Base-by-base conservation (phyloP, 2,113 vertebrate genomes). In the Pogona vitticeps region DNA sequence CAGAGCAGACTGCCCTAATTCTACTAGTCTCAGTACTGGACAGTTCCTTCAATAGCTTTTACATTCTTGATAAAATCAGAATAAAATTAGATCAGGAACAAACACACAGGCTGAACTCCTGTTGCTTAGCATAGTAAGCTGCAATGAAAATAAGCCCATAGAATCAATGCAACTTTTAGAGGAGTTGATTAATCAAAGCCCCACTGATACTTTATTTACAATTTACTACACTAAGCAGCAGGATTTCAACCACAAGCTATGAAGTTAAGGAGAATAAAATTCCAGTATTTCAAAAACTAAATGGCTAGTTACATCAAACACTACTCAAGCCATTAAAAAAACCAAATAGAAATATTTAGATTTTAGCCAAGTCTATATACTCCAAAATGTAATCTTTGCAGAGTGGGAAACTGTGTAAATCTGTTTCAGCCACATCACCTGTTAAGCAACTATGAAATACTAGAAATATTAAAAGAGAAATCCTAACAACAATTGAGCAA, bases 21-120 rank as follows among this genome's bases (percentile, higher is more conserved):
- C 68, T 72, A 42, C 31, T 72, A 26, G 36, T 3, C 46, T 10
- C 46, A 52, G 46, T 52, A 52, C 10, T 52, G 46, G 46, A 52
- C 46, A 40, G 6, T 33, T 72, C 20, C 17, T 38, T 36, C 72
- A 46, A 42, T 46, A 46, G 8, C 3, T 59, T n/a, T 38, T 80
- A 83, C 33, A 79, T 56, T n/a, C 17, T 59, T 58, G 75, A 14
- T n/a, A 58, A 63, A 63, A 52, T 52, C n/a, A n/a, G n/a, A n/a
- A n/a, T n/a, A n/a, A n/a, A n/a, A 80, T 46, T 70, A 93, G 79
- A 93, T 70, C 0, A 84, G 78, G 90, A 86, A 89, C 90, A 92
- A 91, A 58, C 92, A 88, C 31, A 85, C 10, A 52, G 46, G 10
- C 10, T 5, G 46, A 52, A 52, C 10, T 52, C 46, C 46, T 52